Base-by-base conservation (phyloP, 2,113 vertebrate species). In the Cheilinus undulatus region DNA sequence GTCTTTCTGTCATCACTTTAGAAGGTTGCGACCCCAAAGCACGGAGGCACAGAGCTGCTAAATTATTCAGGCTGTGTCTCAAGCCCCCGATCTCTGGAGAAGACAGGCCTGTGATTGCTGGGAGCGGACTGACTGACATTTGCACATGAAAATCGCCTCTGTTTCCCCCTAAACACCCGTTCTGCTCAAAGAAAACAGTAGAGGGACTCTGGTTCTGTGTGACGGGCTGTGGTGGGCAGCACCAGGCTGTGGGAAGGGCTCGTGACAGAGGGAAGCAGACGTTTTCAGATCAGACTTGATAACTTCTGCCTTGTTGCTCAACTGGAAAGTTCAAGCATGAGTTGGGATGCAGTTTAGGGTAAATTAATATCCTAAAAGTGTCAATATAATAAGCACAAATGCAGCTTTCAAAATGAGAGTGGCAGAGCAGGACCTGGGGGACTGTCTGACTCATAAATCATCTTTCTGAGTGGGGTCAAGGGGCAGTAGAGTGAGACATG, bases 81-180 rank as follows among this genome's bases (percentile, higher is more conserved):
- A 89, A 87, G 84, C 80, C 80, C 19, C 74, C 61, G 73, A 88
- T 92, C 93, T 94, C 93, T 61, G 83, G 93, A 94, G 93, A 69
- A 91, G 91, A 87, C 62, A 65, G 78, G 72, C 78, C 91, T 91
- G 87, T 94, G 94, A 95, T 94, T 94, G 93, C 93, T 93, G 84
- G 86, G 88, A 92, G 90, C 91, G 45, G 90, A 93, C 87, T 92
- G 92, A 94, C 89, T 95, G 94, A 94, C 93, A 94, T 95, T 95
- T 95, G 92, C 94, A 93, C 93, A 95, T 93, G 94, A 93, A 95
- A 94, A 95, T 95, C 89, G 76, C 74, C 81, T 89, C 86, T 69
- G 78, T 89, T 85, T 30, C 88, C 74, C 86, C 86, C 85, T 73
- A 90, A 92, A 93, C 91, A 92, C 85, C 80, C 54, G 58, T 88